A percentile compares a stretch with the other conserved stretches of the same genome.
These are phyloP conservation scores for Trichopria drosophilae DNA, from an alignment of 2,888 invertebrate species.

Conservation along the genomic window DNA sequence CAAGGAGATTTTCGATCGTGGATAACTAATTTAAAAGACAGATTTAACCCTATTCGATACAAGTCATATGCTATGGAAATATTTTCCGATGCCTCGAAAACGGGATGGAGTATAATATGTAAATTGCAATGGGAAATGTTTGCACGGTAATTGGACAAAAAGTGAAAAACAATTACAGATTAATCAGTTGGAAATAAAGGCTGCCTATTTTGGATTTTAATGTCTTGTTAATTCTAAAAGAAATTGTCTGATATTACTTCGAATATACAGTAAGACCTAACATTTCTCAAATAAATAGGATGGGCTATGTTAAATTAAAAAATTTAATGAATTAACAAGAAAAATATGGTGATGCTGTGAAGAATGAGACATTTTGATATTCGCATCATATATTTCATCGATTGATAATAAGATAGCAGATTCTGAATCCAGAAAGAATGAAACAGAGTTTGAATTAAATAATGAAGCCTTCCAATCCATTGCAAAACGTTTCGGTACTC, in stretches of 20 bases:
- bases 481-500: conserved; percentile 7
- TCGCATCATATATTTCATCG: conserved; percentile 47
- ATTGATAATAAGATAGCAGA: conserved; percentile 41
- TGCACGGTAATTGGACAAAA: conserved; percentile 20
- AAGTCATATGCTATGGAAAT: background rate
- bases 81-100: conserved; percentile 18
- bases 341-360: conserved; percentile 24
- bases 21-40: no score
- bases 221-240: no score
- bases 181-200: conserved; percentile 23
- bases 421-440: conserved; percentile 36
- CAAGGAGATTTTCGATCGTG: no score
- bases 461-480: conserved; percentile 9
- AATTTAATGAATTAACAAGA: no score
- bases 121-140: conserved; percentile 6
- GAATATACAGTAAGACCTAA: no score
- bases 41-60: no score
- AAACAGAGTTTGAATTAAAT: conserved; percentile 34
- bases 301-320: no score
- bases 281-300: no score
- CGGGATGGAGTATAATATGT: conserved; percentile 25
- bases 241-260: no score
- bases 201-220: conserved; percentile 17
- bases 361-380: no score
- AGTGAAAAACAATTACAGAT: conserved; percentile 10